Evolutionary conservation across 2,113 vertebrate species (phyloP).

Genomic region (Zosterops japonicus): DNA sequence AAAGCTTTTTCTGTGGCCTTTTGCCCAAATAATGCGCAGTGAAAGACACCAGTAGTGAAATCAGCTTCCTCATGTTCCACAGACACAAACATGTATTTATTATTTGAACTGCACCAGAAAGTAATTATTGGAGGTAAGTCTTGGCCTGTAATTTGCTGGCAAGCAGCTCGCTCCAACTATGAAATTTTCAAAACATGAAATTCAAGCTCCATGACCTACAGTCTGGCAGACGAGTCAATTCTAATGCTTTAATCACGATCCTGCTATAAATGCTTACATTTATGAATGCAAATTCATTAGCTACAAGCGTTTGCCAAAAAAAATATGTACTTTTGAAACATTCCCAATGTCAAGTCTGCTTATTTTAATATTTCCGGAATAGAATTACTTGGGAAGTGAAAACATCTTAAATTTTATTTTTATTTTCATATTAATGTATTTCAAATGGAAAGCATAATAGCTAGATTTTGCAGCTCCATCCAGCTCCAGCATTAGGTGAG

Average conservation of each 20-base stretch:
- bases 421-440: slow-evolving; percentile 14
- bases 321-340: slow-evolving; percentile 14
- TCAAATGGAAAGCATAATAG: slow-evolving; percentile 30
- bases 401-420: slow-evolving; percentile 31
- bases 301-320: slow-evolving; percentile 23
- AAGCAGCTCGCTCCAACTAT: neutral
- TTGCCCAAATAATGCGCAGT: neutral
- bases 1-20: neutral
- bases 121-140: neutral
- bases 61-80: neutral
- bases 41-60: neutral
- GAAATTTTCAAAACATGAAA: slow-evolving; percentile 34
- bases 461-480: slow-evolving; percentile 3
- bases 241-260: slow-evolving; percentile 40
- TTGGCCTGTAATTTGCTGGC: slow-evolving; percentile 11
- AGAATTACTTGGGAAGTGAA: neutral
- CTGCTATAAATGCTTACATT: slow-evolving; percentile 44
- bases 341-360: slow-evolving; percentile 33
- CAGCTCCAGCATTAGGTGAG: slow-evolving; percentile 1
- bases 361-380: slow-evolving; percentile 38
- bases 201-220: slow-evolving; percentile 43
- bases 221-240: slow-evolving; percentile 20
- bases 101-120: slow-evolving; percentile 11
- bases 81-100: neutral
- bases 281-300: slow-evolving; percentile 46